phyloP scores from a whole-genome alignment of 1,140 invertebrate species.

The Tetramorium parvispinum region DNA sequence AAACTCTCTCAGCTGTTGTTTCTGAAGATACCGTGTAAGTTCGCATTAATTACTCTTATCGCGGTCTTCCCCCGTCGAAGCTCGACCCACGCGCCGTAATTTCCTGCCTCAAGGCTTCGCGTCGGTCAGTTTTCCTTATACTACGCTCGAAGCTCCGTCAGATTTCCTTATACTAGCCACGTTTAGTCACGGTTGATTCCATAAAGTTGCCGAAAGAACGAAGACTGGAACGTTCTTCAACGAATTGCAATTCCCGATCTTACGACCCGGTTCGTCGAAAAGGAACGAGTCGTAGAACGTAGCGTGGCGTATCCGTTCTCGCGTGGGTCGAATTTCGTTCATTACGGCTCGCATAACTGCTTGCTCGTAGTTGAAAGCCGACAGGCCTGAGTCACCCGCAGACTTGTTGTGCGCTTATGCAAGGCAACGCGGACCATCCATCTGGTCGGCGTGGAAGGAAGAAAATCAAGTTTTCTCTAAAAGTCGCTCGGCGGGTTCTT shows the following conservation, averaged over 20 bases:
- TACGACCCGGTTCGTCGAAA: not conserved
- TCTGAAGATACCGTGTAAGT: not conserved
- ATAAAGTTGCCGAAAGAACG: not conserved
- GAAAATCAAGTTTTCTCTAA: not conserved
- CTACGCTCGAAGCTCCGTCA: not conserved
- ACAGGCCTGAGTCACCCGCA: slow-evolving; percentile 42
- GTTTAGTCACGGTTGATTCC: not conserved
- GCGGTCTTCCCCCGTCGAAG: not conserved
- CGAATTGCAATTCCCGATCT: not conserved
- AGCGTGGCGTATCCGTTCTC: not conserved
- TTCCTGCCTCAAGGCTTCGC: not conserved
- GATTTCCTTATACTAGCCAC: too few relatives aligned
- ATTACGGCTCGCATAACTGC: slow-evolving; percentile 32
- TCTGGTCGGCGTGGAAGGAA: not conserved
- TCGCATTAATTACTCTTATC: slow-evolving; percentile 22
- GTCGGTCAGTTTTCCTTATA: not conserved
- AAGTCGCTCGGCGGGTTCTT: not conserved
- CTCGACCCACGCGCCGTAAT: not conserved
- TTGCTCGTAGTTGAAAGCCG: not conserved
- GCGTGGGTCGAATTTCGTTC: slow-evolving; percentile 41
- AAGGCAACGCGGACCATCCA: not conserved
- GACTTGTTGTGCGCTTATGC: not conserved
- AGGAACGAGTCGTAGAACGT: not conserved
- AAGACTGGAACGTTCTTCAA: not conserved
- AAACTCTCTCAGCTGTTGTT: not conserved